Percentiles rank a stretch among this genome's conserved stretches.
These are phyloP conservation scores for Mastomys coucha DNA, from an alignment of 2,113 vertebrate species.

Conservation along the genomic window DNA sequence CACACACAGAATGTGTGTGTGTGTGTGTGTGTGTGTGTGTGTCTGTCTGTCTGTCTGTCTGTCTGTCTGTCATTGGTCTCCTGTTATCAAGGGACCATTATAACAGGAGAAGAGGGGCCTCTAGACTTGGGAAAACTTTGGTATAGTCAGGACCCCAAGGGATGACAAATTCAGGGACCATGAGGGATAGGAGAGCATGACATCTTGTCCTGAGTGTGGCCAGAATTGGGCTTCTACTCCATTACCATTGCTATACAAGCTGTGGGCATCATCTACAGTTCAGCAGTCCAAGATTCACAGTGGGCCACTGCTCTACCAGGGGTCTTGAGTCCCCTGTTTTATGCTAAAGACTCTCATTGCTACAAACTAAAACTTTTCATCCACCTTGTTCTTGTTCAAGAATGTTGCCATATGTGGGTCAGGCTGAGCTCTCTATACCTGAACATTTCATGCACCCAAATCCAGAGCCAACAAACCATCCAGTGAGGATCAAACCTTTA, in stretches of 20 bases:
- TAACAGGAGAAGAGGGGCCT: neutral
- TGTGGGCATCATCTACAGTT: neutral
- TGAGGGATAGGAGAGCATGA: neutral
- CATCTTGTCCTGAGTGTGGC: neutral
- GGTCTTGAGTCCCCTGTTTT: neutral
- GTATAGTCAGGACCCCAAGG: fast-evolving
- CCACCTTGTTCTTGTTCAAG: neutral
- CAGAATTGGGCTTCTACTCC: neutral
- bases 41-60: too few species aligned
- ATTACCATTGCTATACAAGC: neutral
- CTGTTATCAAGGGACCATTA: fast-evolving
- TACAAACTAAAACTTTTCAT: neutral
- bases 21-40: too few species aligned
- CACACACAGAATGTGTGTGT: too few species aligned
- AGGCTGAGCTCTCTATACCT: neutral
- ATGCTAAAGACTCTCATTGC: neutral
- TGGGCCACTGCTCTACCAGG: neutral
- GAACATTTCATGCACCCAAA: neutral
- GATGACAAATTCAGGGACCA: neutral
- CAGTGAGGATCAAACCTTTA: neutral
- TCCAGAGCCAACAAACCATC: neutral
- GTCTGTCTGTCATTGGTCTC: too few species aligned
- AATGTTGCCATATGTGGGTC: neutral
- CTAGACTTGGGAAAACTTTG: neutral
- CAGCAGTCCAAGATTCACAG: neutral